Base-by-base conservation (phyloP, 1,140 invertebrate species). In the Manduca sexta region DNA sequence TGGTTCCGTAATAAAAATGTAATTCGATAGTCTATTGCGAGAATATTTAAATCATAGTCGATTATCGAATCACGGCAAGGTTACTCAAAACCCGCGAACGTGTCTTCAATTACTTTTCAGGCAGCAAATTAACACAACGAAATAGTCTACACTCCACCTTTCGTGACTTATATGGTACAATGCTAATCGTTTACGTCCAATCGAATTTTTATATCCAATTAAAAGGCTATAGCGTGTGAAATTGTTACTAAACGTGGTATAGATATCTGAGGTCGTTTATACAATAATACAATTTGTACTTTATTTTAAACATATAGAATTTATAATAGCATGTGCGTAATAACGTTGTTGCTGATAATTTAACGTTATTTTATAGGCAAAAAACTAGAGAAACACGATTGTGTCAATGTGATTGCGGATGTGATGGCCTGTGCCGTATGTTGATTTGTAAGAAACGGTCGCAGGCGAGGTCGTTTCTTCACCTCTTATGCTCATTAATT, bases 331-430 rank as follows among this genome's bases (percentile, higher is more conserved):
- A 26, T 1, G 21, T 26, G 21, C 4, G 8, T 0, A 26, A 26
- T 26, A 26, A 26, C 21, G 8, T 5, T 26, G 34, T 26, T 26
- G 21, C 21, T 8, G 21, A 26, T 2, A 26, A 26, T 26, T 33
- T 55, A 52, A 55, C 49, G 49, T 52, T 54, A 47, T 60, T 52
- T 55, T 45, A 35, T 45, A 30, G 49, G 34, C 41, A 31, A 42
- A 56, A 72, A 74, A 76, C 70, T n/a, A 55, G 60, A 64, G 66
- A 64, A 72, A 72, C 65, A 51, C 41, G 64, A 64, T 64, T 62
- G 38, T 58, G 53, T 64, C 52, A 62, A 60, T 45, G 43, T 40
- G 62, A 64, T 69, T 61, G 61, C 61, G 69, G 69, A 69, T 72
- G 54, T 56, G 56, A 35, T 51, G 46, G 44, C 35, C 47, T 56